phyloP scores from a whole-genome alignment of 2,113 vertebrate species.

The Syngnathoides biaculeatus region DNA sequence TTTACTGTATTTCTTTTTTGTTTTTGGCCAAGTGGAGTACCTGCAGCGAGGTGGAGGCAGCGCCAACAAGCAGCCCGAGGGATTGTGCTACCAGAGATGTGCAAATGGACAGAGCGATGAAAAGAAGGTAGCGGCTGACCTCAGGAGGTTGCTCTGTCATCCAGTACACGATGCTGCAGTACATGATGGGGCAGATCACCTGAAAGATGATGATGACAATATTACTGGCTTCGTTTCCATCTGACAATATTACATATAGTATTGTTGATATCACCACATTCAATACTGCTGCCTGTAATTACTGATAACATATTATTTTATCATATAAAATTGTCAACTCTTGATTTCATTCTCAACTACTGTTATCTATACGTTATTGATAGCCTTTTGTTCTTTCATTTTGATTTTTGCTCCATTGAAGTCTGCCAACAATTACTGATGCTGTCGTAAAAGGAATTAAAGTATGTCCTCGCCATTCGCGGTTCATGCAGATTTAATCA shows the following conservation, averaged over 20 bases:
- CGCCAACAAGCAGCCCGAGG: constrained; percentile 89
- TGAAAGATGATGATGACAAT: constrained; percentile 40
- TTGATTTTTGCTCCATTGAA: too few relatives aligned
- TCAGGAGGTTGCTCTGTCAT: constrained; percentile 96
- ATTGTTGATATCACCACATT: not conserved
- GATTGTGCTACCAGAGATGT: constrained; percentile 94
- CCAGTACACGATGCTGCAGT: constrained; percentile 98
- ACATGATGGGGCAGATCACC: constrained; percentile 90
- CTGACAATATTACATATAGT: not conserved
- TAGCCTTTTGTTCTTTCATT: too few relatives aligned
- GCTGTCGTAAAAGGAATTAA: too few relatives aligned
- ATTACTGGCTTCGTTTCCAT: not conserved
- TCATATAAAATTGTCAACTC: too few relatives aligned
- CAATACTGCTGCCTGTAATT: not conserved
- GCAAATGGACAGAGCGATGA: constrained; percentile 85
- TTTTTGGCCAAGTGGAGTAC: constrained; percentile 58
- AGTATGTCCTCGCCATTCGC: too few relatives aligned
- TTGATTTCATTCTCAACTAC: too few relatives aligned
- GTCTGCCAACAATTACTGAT: too few relatives aligned
- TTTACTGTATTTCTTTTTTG: not conserved
- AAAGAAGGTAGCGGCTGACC: constrained; percentile 87
- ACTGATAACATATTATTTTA: not conserved
- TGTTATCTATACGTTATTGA: too few relatives aligned
- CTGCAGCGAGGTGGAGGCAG: constrained; percentile 90
- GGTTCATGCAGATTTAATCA: too few relatives aligned